Percentiles rank a stretch among this genome's conserved stretches.
phyloP scores from a whole-genome alignment of 2,888 invertebrate species.

The Exocentrus adspersus region DNA sequence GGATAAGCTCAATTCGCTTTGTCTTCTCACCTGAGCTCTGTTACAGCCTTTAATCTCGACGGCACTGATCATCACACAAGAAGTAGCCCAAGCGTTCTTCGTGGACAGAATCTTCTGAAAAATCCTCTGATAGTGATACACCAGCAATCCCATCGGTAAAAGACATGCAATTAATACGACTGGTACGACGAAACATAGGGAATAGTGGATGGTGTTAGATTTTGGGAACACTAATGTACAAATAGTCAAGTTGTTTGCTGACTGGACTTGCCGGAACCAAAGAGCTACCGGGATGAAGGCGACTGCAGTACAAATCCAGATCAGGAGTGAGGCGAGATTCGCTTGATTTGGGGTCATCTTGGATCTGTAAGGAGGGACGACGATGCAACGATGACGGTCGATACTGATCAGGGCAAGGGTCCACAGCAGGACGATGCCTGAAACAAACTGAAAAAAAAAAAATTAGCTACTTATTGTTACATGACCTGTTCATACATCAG shows the following conservation, averaged over 20 bases:
- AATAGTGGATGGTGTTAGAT: slow-evolving; percentile 63
- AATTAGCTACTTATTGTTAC: too few species aligned
- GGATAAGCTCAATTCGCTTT: slow-evolving; percentile 65
- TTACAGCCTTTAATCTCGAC: slow-evolving; percentile 48
- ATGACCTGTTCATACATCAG: too few species aligned
- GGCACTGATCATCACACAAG: slow-evolving; percentile 61
- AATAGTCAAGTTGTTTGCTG: slow-evolving; percentile 55
- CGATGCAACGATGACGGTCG: slow-evolving; percentile 68
- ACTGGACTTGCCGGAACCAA: slow-evolving; percentile 63
- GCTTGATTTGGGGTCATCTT: slow-evolving; percentile 64
- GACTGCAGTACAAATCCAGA: slow-evolving; percentile 65
- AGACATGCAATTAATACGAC: slow-evolving; percentile 65
- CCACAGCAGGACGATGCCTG: slow-evolving; percentile 69
- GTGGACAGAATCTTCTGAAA: slow-evolving; percentile 67
- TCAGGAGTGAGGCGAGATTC: slow-evolving; percentile 60
- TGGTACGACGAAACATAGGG: slow-evolving; percentile 66
- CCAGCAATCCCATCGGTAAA: slow-evolving; percentile 66
- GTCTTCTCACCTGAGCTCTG: slow-evolving; percentile 58
- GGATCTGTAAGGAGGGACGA: slow-evolving; percentile 67
- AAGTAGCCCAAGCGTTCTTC: slow-evolving; percentile 65
- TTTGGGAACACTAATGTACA: slow-evolving; percentile 68
- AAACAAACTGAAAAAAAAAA: slow-evolving; percentile 65
- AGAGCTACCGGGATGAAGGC: slow-evolving; percentile 66
- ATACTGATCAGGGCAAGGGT: slow-evolving; percentile 69
- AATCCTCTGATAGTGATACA: slow-evolving; percentile 68